Conservation (phyloP, 2,888 invertebrate species). For the Cactoblastis cactorum region DNA sequence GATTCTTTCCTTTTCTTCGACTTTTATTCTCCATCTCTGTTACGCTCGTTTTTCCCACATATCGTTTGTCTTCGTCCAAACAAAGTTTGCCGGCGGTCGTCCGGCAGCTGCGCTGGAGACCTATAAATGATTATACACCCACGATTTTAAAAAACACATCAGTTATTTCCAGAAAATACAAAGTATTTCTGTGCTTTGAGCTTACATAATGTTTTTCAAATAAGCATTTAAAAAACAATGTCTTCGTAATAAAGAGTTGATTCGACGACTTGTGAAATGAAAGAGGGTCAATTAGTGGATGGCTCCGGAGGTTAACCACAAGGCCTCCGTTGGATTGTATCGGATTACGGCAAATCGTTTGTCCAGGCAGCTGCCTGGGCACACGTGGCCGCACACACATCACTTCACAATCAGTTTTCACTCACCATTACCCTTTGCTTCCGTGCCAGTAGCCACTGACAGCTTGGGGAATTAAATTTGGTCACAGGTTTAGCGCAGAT, state of each 20-base stretch:
- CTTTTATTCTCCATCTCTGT: conserved; percentile 61
- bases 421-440: conserved; percentile 48
- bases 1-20: conserved; percentile 66
- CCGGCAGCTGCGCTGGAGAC: conserved; percentile 73
- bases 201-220: not conserved
- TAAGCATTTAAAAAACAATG: too few relatives aligned
- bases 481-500: not conserved
- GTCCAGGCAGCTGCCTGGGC: conserved; percentile 27
- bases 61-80: conserved; percentile 75
- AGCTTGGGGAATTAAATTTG: conserved; percentile 30
- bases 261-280: not conserved
- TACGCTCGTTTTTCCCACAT: conserved; percentile 63
- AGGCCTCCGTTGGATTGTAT: conserved; percentile 40
- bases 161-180: conserved; percentile 32
- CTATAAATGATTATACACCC: conserved; percentile 69
- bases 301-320: conserved; percentile 35
- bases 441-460: conserved; percentile 50
- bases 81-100: conserved; percentile 63
- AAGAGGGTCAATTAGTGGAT: conserved; percentile 3
- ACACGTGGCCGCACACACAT: conserved; percentile 62
- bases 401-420: conserved; percentile 57
- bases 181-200: not conserved
- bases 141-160: conserved; percentile 56
- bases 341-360: conserved; percentile 39
- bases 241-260: too few relatives aligned